phyloP scores from a whole-genome alignment of 2,888 invertebrate genomes.

The Acleris laterana region DNA sequence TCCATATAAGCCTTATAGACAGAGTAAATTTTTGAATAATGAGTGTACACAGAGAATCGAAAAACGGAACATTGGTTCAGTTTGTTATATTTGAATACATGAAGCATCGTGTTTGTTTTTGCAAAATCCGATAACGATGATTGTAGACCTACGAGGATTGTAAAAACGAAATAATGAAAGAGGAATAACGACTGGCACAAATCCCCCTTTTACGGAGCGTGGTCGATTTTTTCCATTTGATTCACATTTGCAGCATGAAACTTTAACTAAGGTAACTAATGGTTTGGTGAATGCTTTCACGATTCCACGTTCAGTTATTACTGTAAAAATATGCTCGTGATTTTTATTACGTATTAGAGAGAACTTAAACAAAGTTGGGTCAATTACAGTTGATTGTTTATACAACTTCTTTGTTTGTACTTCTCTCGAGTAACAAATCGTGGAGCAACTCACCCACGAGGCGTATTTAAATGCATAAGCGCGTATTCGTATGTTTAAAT shows the following conservation, averaged over 20 bases:
- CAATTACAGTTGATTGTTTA: too few species aligned
- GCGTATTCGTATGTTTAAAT: too few species aligned
- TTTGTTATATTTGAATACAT: constrained; percentile 51
- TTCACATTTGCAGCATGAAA: constrained; percentile 14
- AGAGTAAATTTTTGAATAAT: constrained; percentile 60
- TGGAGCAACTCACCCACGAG: too few species aligned
- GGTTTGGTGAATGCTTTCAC: constrained; percentile 24
- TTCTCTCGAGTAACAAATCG: too few species aligned
- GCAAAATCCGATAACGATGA: constrained; percentile 47
- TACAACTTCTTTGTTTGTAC: too few species aligned
- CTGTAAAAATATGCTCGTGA: neutral
- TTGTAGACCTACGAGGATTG: constrained; percentile 45
- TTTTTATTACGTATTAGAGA: too few species aligned
- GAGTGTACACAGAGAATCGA: constrained; percentile 60
- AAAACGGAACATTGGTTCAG: constrained; percentile 56
- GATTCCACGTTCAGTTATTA: neutral
- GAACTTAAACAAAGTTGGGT: too few species aligned
- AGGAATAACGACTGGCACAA: constrained; percentile 18
- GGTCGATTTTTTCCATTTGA: constrained; percentile 23
- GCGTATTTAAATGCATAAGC: too few species aligned
- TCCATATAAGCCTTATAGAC: constrained; percentile 74
- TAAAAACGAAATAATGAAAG: constrained; percentile 31
- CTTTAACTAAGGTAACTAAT: constrained; percentile 21
- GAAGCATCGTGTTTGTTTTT: constrained; percentile 43
- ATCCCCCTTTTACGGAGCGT: constrained; percentile 17